Evolutionary conservation across 2,888 invertebrate species (phyloP).

Genomic region (Acanthosepion pharaonis): DNA sequence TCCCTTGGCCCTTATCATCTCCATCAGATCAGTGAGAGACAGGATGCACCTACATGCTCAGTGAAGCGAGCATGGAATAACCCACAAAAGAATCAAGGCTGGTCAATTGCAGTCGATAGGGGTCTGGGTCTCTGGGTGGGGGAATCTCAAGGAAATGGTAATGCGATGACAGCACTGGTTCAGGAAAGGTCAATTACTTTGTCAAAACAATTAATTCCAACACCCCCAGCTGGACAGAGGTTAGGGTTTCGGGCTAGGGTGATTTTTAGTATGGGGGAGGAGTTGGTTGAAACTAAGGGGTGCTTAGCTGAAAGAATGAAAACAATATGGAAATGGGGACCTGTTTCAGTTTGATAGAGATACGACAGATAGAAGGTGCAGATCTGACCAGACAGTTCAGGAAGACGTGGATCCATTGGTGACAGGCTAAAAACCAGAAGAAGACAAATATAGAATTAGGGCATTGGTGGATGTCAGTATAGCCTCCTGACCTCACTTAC

Average conservation of each 20-base stretch:
- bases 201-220: conserved; percentile 13
- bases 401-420: neutral
- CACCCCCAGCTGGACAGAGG: neutral
- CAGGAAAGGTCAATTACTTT: conserved; percentile 33
- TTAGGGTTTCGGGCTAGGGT: neutral
- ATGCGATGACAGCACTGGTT: neutral
- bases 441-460: neutral
- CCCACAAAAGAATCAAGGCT: neutral
- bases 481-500: neutral
- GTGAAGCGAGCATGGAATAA: neutral
- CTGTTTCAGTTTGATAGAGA: conserved; percentile 9
- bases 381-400: neutral
- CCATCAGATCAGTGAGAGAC: neutral
- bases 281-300: neutral
- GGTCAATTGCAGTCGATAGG: neutral
- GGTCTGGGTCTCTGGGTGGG: no score
- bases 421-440: neutral
- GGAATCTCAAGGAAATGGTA: neutral
- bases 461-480: neutral
- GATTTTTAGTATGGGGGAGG: neutral
- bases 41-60: conserved; percentile 22
- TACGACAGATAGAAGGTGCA: neutral
- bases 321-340: neutral
- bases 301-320: neutral
- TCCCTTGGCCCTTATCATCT: neutral